Conservation (phyloP, 1,140 invertebrate genomes). For the Brachionus koreanus region DNA sequence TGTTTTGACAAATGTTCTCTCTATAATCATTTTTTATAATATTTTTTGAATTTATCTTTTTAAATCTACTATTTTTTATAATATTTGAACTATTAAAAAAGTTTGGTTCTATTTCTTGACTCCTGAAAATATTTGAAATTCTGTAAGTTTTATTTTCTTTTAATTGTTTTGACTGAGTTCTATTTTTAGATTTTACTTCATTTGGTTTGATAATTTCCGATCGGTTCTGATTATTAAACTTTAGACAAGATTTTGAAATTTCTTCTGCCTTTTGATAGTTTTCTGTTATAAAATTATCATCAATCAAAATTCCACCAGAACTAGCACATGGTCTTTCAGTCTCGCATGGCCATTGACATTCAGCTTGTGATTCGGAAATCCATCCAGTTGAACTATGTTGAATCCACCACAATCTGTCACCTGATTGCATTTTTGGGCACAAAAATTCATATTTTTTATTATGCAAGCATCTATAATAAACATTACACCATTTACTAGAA, state of each 20-base stretch:
- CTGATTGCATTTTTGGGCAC: constrained; percentile 8
- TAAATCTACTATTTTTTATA: too few relatives aligned
- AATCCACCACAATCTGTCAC: constrained; percentile 35
- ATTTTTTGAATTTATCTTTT: constrained; percentile 19
- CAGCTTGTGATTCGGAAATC: background rate
- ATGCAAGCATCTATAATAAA: constrained; percentile 35
- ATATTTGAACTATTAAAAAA: too few relatives aligned
- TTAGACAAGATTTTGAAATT: background rate
- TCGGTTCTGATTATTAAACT: background rate
- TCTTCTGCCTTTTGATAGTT: background rate
- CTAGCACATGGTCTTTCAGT: background rate
- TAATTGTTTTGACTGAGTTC: background rate
- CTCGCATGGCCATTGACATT: constrained; percentile 40
- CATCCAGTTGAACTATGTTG: background rate
- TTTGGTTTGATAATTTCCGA: too few relatives aligned
- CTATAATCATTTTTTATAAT: background rate
- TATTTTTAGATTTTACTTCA: too few relatives aligned
- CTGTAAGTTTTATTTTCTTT: background rate
- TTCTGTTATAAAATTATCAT: background rate
- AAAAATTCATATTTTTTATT: constrained; percentile 7
- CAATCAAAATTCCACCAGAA: constrained; percentile 28
- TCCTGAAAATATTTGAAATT: too few relatives aligned
- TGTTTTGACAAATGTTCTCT: background rate
- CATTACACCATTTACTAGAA: constrained; percentile 42
- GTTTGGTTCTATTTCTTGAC: too few relatives aligned